Base-by-base conservation (phyloP, 2,113 vertebrate species). In the Dolichotis patagonum region DNA sequence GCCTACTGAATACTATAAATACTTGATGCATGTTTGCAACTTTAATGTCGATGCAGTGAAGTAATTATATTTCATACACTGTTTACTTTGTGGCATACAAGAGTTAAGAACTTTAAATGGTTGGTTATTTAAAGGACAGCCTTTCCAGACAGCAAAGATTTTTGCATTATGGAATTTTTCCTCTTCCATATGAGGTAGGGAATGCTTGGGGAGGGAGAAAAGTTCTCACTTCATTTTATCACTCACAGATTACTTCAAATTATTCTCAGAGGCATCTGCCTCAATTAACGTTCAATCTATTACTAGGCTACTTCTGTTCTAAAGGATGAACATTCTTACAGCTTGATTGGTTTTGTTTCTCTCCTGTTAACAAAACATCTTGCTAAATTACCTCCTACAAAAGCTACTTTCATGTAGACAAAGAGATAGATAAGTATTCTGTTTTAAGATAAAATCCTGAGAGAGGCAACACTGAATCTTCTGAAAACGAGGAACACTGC, bases 211-310 rank as follows among this genome's bases (percentile, higher is more conserved):
- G 14, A 91, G 9, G 49, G 17, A 12, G 73, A 87, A 19, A 26
- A 89, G 24, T 38, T 4, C n/a, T 92, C 30, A 35, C 43, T 80
- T 83, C 22, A 19, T 49, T 93, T 86, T 91, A 85, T 95, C 41
- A 7, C 73, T 77, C 80, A n/a, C 83, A 86, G 46, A 85, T 86
- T 77, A 91, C 77, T 90, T 92, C 56, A 58, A 90, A 91, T 97
- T 94, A 94, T 96, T 86, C 92, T 96, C 88, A 85, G 60, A 91
- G 75, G 65, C 78, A 94, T 91, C 92, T 91, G 83, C 95, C 54
- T 96, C 96, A 91, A 81, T 95, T 95, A 96, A 56, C 90, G 86
- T 85, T 22, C 86, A 86, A 41, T 91, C 67, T 95, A 95, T 86
- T 91, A 71, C 81, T 85, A 30, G 2, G 69, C 54, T 94, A 43